Conservation (phyloP, 1,140 invertebrate species). For the Agrilus planipennis region DNA sequence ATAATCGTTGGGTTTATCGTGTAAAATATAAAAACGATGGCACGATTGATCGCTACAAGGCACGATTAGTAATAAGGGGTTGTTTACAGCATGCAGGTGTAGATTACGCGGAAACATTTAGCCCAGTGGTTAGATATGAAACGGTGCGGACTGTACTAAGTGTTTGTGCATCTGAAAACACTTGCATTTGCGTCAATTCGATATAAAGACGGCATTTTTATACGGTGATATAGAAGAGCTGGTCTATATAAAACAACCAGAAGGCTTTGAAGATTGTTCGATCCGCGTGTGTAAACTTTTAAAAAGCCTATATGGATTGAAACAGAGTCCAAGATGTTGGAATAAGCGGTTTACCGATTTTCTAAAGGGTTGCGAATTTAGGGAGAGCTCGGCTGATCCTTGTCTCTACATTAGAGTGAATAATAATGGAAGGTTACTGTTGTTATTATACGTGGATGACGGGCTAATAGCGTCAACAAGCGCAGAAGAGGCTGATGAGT, state of each 20-base stretch:
- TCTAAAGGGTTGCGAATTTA: conserved; percentile 17
- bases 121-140: conserved; percentile 24
- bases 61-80: conserved; percentile 33
- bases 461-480: too few species aligned
- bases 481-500: too few species aligned
- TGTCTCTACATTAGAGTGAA: conserved; percentile 12
- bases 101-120: conserved; percentile 25
- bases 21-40: conserved; percentile 16
- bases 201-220: conserved; percentile 23
- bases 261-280: conserved; percentile 24
- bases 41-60: conserved; percentile 26
- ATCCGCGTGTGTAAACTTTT: conserved; percentile 25
- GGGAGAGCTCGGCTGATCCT: conserved; percentile 17
- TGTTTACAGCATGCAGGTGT: conserved; percentile 24
- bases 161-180: conserved; percentile 11
- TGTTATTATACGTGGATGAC: conserved; percentile 7
- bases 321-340: conserved; percentile 30
- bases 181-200: conserved; percentile 20
- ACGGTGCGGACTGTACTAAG: conserved; percentile 22
- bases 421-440: not conserved
- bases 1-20: conserved; percentile 12
- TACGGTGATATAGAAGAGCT: conserved; percentile 33
- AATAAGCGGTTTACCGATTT: conserved; percentile 17
- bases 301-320: conserved; percentile 31
- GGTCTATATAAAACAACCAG: conserved; percentile 33